phyloP scores from a whole-genome alignment of 2,113 vertebrate genomes.

The Myocastor coypus region DNA sequence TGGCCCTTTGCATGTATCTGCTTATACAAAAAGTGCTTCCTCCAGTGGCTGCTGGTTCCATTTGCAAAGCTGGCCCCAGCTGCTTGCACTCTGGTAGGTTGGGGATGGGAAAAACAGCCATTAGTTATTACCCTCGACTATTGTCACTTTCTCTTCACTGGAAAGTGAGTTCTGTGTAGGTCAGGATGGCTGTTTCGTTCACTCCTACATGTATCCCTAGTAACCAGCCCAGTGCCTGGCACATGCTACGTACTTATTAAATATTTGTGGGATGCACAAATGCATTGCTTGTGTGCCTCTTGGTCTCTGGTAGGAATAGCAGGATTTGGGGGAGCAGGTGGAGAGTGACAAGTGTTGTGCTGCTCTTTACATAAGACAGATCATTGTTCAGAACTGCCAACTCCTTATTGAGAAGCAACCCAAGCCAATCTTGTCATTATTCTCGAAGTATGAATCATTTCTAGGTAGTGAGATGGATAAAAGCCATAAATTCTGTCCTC shows the following conservation, averaged over 20 bases:
- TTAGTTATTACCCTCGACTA: background rate
- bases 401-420: background rate
- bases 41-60: background rate
- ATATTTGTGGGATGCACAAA: background rate
- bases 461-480: background rate
- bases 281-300: background rate
- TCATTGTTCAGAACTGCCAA: background rate
- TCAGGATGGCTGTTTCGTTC: no score
- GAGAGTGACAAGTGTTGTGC: background rate
- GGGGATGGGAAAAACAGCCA: fast-evolving
- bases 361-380: background rate
- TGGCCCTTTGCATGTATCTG: background rate
- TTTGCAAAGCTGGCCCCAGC: background rate
- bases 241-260: background rate
- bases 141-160: background rate
- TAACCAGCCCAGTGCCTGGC: background rate
- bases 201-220: fast-evolving
- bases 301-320: background rate
- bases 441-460: background rate
- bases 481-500: background rate
- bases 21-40: background rate
- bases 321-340: background rate
- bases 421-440: background rate
- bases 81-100: background rate
- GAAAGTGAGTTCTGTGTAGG: fast-evolving